Conservation (phyloP, 1,140 invertebrate species). For the Asobara japonica region DNA sequence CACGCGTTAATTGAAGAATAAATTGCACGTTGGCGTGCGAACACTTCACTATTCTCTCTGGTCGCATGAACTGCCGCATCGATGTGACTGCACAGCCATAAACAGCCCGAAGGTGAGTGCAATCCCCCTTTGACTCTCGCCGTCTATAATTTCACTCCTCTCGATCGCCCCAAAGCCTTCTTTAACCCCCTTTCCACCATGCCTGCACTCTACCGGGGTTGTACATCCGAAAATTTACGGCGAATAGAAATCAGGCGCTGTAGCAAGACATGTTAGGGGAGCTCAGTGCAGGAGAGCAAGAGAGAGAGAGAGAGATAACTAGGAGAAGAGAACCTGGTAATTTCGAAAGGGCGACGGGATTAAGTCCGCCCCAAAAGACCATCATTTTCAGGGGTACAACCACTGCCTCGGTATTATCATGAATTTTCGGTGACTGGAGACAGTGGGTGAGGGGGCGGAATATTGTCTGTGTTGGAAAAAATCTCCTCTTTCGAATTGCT, state of each 20-base stretch:
- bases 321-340: conserved; percentile 43
- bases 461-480: neutral
- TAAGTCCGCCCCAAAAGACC: conserved; percentile 53
- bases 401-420: conserved; percentile 44
- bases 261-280: conserved; percentile 28
- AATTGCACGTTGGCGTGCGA: conserved; percentile 29
- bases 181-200: neutral
- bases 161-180: neutral
- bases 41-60: neutral
- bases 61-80: neutral
- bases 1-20: conserved; percentile 39
- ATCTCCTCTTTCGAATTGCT: conserved; percentile 45
- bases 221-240: conserved; percentile 55
- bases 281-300: too few relatives aligned
- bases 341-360: conserved; percentile 55
- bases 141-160: neutral
- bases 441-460: conserved; percentile 2
- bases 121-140: neutral
- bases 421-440: conserved; percentile 30
- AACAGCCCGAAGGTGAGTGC: conserved; percentile 17
- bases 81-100: neutral
- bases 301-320: conserved; percentile 7
- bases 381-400: conserved; percentile 50
- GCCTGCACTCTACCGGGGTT: neutral
- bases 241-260: conserved; percentile 41